Evolutionary conservation across 2,113 vertebrate genomes (phyloP).

Genomic region (Heterotis niloticus): DNA sequence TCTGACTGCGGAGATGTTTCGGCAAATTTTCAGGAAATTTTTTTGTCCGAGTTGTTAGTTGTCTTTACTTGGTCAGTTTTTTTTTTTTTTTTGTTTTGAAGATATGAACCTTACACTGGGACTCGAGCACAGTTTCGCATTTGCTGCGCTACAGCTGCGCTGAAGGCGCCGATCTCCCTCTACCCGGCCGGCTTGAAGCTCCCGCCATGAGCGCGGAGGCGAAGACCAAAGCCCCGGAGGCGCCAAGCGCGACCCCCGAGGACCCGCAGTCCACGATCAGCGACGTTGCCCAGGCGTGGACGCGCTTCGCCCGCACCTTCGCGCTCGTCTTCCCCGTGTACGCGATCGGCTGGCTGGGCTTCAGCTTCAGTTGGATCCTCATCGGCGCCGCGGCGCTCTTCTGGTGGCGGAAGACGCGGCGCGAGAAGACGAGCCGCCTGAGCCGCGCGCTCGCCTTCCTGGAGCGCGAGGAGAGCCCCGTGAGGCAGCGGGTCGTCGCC

Average conservation of each 20-base stretch:
- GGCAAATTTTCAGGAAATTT: too few relatives aligned
- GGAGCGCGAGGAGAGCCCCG: slow-evolving; percentile 76
- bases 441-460: slow-evolving; percentile 78
- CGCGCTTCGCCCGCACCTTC: slow-evolving; percentile 82
- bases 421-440: slow-evolving; percentile 67
- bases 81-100: too few relatives aligned
- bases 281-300: slow-evolving; percentile 74
- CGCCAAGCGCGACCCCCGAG: slow-evolving; percentile 7
- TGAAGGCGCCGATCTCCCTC: not conserved
- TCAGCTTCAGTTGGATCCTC: slow-evolving; percentile 93
- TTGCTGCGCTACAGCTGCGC: too few relatives aligned
- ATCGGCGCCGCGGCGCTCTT: slow-evolving; percentile 79
- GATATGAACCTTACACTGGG: too few relatives aligned
- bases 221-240: slow-evolving; percentile 51
- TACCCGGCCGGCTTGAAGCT: not conserved
- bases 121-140: too few relatives aligned
- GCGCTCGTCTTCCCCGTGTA: slow-evolving; percentile 88
- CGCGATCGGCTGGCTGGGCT: slow-evolving; percentile 84
- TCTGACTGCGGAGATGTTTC: too few relatives aligned
- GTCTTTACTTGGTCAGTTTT: not conserved
- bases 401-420: slow-evolving; percentile 75
- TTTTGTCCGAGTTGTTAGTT: too few relatives aligned
- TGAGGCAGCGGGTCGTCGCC: slow-evolving; percentile 66
- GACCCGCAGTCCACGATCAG: slow-evolving; percentile 59
- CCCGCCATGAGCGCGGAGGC: slow-evolving; percentile 51